Base-by-base conservation (phyloP, 2,797 vertebrate genomes). In the Siniperca obscura region DNA sequence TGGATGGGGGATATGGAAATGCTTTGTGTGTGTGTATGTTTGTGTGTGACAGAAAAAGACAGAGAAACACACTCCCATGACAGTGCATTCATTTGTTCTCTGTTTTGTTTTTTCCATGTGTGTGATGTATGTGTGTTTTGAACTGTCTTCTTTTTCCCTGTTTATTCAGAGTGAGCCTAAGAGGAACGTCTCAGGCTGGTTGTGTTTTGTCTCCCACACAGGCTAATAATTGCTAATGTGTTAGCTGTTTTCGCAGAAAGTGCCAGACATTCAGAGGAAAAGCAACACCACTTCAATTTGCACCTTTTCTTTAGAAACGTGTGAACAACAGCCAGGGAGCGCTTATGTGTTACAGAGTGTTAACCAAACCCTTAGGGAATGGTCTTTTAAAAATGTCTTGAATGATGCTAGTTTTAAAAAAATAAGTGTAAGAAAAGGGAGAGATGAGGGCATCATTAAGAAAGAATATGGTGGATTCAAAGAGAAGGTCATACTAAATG, bases 211-310 rank as follows among this genome's bases (percentile, higher is more conserved):
- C 72, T 89, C 76, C 42, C 76, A 77, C 67, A 38, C 75, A 76
- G 80, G 80, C 85, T 94, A 93, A 95, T 95, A 77, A 93, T 83
- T 65, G 52, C 87, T 94, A 95, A 95, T 92, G 93, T 89, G 92
- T 93, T 90, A 81, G 86, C 88, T 81, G 76, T 87, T 94, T 90
- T 85, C 83, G 60, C 80, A 38, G 69, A 86, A 92, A 85, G 93
- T 92, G 92, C 83, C 90, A 93, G 92, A 93, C 90, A 80, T 85
- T 81, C 9, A 27, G 64, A 74, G 77, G 76, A 83, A 87, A 80
- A 66, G 87, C 76, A 74, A 60, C 25, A 2, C 22, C 80, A 11
- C 91, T 90, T 90, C 83, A 92, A 94, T 94, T 94, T 93, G 83
- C 93, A 93, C 91, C 89, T 91, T 77, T 68, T 90, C 88, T 89